Evolutionary conservation across 2,797 vertebrate genomes (phyloP), one percentile per base, ranked within the genome.

Genomic region (Lepilemur septentrionalis): DNA sequence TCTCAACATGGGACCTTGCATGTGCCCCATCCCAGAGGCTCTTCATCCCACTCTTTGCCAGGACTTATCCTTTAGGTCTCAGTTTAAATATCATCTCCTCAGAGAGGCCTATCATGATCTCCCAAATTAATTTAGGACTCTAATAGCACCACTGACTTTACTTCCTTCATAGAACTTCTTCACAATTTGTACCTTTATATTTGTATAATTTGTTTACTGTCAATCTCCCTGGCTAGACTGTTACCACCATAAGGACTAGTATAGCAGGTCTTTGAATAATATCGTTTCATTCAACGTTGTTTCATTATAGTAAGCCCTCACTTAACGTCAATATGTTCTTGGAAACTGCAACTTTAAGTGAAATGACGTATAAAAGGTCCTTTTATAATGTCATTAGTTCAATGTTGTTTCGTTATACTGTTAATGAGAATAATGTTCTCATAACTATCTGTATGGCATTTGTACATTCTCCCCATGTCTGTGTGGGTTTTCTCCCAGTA

Each of bases 1-100:
- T 87, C 35, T 41, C 22, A 50, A 1, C 50, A n/a, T 70, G 61
- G 22, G 15, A 81, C 59, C 48, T 59, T 75, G 57, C 59, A 84
- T 86, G 73, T 52, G 43, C 5, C 82, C 63, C 43, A 92, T 5
- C 28, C 78, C 91, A 76, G 28, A 81, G 46, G 46, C n/a, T 95
- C n/a, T 72, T 93, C 25, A 69, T 82, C 20, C 7, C 17, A 41
- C 70, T 95, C 50, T 89, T 63, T 38, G 38, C 69, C 55, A 80
- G 30, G n/a, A 89, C 23, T 89, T 93, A 79, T 22, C 65, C 28
- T 57, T 72, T 30, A 76, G 15, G 32, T 91, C n/a, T 89, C 75
- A 82, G n/a, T 48, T 75, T 88, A 83, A 93, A 85, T 90, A 90
- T 79, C 43, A 80, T 55, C 90, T 85, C 61, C 46, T 94, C 41